Base-by-base conservation (phyloP, 2,888 invertebrate species). In the Cheilosia variabilis region DNA sequence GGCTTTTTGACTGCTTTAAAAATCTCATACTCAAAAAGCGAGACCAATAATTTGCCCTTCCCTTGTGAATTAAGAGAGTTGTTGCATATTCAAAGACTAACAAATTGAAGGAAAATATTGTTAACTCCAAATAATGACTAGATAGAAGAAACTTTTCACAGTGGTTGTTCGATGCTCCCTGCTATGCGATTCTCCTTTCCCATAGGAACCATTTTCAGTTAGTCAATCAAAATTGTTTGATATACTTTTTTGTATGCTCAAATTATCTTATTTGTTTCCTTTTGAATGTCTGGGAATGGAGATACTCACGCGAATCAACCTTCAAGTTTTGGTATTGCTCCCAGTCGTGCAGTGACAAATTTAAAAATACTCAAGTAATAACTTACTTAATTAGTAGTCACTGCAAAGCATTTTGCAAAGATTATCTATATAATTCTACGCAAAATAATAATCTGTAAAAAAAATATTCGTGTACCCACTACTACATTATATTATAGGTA, bases 41-140 rank as follows among this genome's bases (percentile, higher is more conserved):
- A 65, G 47, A 52, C 81, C 76, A 43, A 68, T 22, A 69, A 76
- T 81, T 63, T 53, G 69, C 45, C 81, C 65, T 68, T 47, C 76
- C 58, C 76, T 71, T 19, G 57, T 58, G 71, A 71, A 65, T 65
- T 69, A 37, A 71, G 58, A 65, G 65, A 76, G 45, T 81, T 65
- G 31, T 65, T 69, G 69, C 76, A 81, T 76, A 81, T 65, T 76
- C 65, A 71, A 76, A 65, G 71, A 41, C 76, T 71, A 76, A 81
- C 71, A 65, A 81, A 65, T 58, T 60, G 76, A 69, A 81, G 57
- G 76, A 55, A 58, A 76, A 81, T 76, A 71, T 58, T 76, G 76
- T 81, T 81, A 76, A 81, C 81, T 81, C 52, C 76, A 81, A 81
- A 71, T 81, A 76, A 76, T 81, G 52, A 63, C 52, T 69, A 63